phyloP scores from a whole-genome alignment of 37 sponge, comb jelly and placozoan genomes.

The Theonella swinhoei region DNA sequence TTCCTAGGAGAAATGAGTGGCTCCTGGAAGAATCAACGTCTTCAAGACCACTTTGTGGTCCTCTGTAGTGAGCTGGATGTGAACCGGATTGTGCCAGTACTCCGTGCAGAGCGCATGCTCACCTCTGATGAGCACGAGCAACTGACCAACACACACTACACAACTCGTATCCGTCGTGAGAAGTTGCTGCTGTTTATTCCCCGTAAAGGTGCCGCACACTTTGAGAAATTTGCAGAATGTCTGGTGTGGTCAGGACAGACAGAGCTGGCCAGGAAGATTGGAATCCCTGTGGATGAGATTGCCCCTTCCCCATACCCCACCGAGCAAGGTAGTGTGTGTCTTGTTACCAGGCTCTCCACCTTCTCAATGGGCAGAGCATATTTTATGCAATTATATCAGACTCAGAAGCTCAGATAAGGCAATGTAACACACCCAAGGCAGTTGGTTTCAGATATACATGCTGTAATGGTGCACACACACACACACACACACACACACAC shows the following conservation, averaged over 20 bases:
- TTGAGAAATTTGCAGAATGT: conserved; percentile 49
- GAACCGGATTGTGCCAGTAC: conserved; percentile 41
- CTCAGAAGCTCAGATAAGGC: no score
- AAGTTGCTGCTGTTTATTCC: conserved; percentile 38
- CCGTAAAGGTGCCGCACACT: conserved; percentile 36
- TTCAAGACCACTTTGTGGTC: conserved; percentile 48
- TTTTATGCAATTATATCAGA: no score
- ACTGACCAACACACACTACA: conserved; percentile 5
- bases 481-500: neutral
- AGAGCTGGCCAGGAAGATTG: conserved; percentile 51
- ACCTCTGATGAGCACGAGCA: conserved; percentile 47
- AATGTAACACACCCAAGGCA: no score
- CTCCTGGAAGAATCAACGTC: neutral
- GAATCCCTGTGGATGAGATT: conserved; percentile 12
- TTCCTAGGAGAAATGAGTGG: neutral
- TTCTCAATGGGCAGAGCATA: no score
- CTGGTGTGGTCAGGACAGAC: conserved; percentile 63
- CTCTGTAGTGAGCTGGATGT: conserved; percentile 41
- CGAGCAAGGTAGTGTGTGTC: conserved; percentile 8
- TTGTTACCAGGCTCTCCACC: no score
- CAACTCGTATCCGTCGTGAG: neutral
- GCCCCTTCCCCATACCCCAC: conserved; percentile 1
- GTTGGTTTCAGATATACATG: no score
- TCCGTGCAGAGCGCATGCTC: conserved; percentile 45
- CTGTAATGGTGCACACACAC: neutral